Evolutionary conservation across 2,888 invertebrate genomes (phyloP).

Genomic region (Saturnia pavonia): DNA sequence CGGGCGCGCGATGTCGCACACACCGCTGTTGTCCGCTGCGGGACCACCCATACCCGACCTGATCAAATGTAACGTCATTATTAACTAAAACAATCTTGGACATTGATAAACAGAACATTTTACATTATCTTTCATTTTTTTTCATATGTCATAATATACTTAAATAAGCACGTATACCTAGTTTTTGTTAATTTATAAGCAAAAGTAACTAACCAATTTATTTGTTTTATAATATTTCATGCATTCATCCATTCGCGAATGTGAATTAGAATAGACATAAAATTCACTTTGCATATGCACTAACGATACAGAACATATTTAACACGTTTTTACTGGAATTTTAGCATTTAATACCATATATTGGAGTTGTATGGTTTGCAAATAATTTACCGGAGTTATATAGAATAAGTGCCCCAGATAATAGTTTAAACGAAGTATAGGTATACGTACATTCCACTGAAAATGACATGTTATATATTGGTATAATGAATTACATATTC

Average conservation of each 20-base stretch:
- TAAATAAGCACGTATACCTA: background rate
- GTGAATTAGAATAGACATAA: too few species aligned
- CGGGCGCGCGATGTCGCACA: slow-evolving; percentile 80
- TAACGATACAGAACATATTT: background rate
- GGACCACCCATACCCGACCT: slow-evolving; percentile 75
- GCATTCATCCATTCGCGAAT: background rate
- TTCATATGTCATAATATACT: background rate
- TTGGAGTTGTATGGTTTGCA: too few species aligned
- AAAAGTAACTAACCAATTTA: background rate
- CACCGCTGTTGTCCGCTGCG: slow-evolving; percentile 63
- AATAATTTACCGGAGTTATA: background rate
- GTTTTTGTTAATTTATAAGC: background rate
- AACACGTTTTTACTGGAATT: too few species aligned
- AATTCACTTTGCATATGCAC: background rate
- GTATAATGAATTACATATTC: too few species aligned
- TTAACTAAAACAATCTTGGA: background rate
- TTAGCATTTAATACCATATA: background rate
- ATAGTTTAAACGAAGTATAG: background rate
- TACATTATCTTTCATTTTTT: background rate
- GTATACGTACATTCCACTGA: too few species aligned
- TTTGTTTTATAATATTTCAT: background rate
- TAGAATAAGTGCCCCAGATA: background rate
- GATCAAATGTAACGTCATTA: slow-evolving; percentile 16
- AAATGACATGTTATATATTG: too few species aligned
- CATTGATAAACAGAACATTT: background rate